Base-by-base conservation (phyloP, 1,140 invertebrate genomes). In the Trinorchestia longiramus region DNA sequence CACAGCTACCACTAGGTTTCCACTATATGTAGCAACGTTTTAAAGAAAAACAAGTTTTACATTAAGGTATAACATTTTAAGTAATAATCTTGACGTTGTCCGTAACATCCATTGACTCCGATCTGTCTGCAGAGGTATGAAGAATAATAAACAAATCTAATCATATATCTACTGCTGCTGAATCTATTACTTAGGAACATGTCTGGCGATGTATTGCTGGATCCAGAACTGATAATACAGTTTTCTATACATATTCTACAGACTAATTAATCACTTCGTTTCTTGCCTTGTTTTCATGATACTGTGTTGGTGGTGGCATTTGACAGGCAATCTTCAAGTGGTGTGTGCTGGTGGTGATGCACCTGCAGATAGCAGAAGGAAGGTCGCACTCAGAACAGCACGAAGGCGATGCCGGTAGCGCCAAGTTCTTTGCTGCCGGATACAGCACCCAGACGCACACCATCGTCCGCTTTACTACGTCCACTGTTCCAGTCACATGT, bases 371-470 rank as follows among this genome's bases (percentile, higher is more conserved):
- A 28, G 11, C 15, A 36, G 62, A 53, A 77, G 62, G 19, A 77
- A 28, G 28, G 62, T n/a, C n/a, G 62, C 62, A 11, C 28, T 28
- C 28, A 36, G 11, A 11, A 23, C 15, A 77, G 15, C 62, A 90
- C 6, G 43, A 90, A 28, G 0, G 11, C 88, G 41, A 90, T 15
- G 6, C 1, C 88, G 36, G 43, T 28, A 94, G 41, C 23, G 92
- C 43, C 19, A 94, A 94, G 43, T 47, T 94, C 44, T 94, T 94
- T n/a, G 40, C 4, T 4, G 43, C 8, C 11, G 92, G 44, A 6
- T 94, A 45, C 44, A 94, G 92, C 43, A 94, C 92, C 6, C 43
- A 43, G 17, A 94, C 92, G 3, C 43, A 94, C 44, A 94, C 92
- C 43, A 47, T 94, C 44, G 92, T 94, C 92, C 45, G 43, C 43